Conservation (phyloP, 1,140 invertebrate genomes). For the Temnothorax nylanderi region DNA sequence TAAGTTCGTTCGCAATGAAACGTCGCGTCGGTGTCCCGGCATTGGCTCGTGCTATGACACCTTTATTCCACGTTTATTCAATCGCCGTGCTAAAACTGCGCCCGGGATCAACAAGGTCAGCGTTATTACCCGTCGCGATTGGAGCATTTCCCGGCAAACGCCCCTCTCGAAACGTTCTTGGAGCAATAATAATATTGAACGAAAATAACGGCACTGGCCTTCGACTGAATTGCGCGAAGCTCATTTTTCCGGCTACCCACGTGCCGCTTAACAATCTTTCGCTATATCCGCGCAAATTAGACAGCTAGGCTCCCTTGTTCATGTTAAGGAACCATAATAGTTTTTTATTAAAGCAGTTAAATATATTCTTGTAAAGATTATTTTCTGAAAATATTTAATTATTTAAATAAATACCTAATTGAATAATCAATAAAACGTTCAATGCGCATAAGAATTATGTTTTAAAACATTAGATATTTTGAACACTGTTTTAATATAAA, state of each 20-base stretch:
- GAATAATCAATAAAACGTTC: no score
- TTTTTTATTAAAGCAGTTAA: no score
- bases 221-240: slow-evolving; percentile 6
- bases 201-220: slow-evolving; percentile 58
- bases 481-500: no score
- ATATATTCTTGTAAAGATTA: no score
- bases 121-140: slow-evolving; percentile 16
- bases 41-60: slow-evolving; percentile 48
- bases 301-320: not conserved
- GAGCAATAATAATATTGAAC: slow-evolving; percentile 67
- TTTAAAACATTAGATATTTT: no score
- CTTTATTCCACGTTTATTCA: slow-evolving; percentile 67
- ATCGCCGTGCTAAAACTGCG: slow-evolving; percentile 49
- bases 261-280: slow-evolving; percentile 37
- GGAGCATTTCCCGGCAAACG: slow-evolving; percentile 3
- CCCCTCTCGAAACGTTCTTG: not conserved
- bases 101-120: slow-evolving; percentile 27
- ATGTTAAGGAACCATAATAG: no score
- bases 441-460: no score
- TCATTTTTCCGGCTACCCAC: slow-evolving; percentile 46
- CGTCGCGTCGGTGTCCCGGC: slow-evolving; percentile 9
- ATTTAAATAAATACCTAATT: no score
- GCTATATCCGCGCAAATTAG: not conserved
- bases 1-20: slow-evolving; percentile 51
- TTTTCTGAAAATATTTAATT: no score